phyloP scores from a whole-genome alignment of 2,113 vertebrate species.

The Tor tambroides region DNA sequence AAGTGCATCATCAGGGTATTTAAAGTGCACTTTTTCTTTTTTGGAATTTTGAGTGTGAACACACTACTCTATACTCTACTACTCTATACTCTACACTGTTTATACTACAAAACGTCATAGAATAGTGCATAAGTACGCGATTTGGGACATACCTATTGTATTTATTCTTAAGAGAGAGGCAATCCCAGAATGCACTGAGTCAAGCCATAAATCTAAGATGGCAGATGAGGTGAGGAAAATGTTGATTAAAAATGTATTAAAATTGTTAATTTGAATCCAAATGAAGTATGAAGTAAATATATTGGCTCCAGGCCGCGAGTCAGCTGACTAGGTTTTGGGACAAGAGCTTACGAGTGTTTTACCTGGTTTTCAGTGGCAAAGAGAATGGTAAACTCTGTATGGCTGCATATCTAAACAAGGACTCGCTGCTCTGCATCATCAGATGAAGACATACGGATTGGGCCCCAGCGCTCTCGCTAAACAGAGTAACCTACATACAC shows the following conservation, averaged over 20 bases:
- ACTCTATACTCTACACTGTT: too few relatives aligned
- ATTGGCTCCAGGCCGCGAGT: not conserved
- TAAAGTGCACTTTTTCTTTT: too few relatives aligned
- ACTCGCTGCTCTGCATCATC: constrained; percentile 75
- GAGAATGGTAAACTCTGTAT: constrained; percentile 79
- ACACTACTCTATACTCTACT: too few relatives aligned
- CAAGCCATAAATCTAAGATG: too few relatives aligned
- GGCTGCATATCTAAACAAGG: constrained; percentile 72
- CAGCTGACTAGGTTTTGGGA: not conserved
- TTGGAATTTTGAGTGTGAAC: too few relatives aligned
- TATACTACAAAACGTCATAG: too few relatives aligned
- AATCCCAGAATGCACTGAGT: not conserved
- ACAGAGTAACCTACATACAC: constrained; percentile 73
- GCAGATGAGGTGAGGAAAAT: too few relatives aligned
- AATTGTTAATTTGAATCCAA: not conserved
- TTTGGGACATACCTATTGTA: too few relatives aligned
- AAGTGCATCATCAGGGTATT: too few relatives aligned
- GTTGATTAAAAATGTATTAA: not conserved
- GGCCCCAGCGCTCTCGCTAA: constrained; percentile 79
- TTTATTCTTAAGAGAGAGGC: not conserved
- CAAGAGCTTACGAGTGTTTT: not conserved
- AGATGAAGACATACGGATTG: constrained; percentile 78
- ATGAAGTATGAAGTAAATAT: not conserved
- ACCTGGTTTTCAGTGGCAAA: constrained; percentile 78
- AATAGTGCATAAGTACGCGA: too few relatives aligned